Evolutionary conservation across 2,888 invertebrate genomes (phyloP).

Genomic region (Hyalella azteca): DNA sequence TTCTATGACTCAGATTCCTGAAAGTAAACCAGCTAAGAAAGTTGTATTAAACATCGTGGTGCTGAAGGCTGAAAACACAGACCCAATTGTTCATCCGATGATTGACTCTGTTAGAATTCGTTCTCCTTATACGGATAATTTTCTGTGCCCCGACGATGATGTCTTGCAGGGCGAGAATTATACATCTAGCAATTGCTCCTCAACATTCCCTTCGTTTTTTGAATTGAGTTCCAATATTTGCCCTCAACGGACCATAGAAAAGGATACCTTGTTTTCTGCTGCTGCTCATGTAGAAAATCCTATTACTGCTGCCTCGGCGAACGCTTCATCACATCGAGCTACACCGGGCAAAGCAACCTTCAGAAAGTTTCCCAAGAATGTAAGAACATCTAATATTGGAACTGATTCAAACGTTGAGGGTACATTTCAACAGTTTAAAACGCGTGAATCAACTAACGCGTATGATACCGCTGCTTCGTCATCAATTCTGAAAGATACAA

Average conservation of each 20-base stretch:
- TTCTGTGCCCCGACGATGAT: background rate
- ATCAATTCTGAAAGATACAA: no score
- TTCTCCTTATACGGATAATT: background rate
- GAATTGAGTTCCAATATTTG: constrained; percentile 39
- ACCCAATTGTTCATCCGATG: background rate
- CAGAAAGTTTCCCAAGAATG: background rate
- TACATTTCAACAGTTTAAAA: no score
- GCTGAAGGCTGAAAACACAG: background rate
- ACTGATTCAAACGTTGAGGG: constrained; percentile 20
- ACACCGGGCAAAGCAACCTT: background rate
- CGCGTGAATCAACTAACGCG: no score
- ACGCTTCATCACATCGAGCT: background rate
- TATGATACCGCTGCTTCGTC: no score
- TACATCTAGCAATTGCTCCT: background rate
- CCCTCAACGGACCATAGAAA: background rate
- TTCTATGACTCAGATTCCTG: no score
- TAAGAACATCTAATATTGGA: constrained; percentile 35
- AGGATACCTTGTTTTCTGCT: background rate
- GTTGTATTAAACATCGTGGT: background rate
- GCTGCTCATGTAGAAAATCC: background rate
- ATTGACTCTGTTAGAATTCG: background rate
- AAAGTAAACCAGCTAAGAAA: no score
- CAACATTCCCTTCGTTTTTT: constrained; percentile 24
- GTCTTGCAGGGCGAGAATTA: background rate
- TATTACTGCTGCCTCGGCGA: background rate